Evolutionary conservation across 2,113 vertebrate species (phyloP).

Genomic region (Elanus axillaris): DNA sequence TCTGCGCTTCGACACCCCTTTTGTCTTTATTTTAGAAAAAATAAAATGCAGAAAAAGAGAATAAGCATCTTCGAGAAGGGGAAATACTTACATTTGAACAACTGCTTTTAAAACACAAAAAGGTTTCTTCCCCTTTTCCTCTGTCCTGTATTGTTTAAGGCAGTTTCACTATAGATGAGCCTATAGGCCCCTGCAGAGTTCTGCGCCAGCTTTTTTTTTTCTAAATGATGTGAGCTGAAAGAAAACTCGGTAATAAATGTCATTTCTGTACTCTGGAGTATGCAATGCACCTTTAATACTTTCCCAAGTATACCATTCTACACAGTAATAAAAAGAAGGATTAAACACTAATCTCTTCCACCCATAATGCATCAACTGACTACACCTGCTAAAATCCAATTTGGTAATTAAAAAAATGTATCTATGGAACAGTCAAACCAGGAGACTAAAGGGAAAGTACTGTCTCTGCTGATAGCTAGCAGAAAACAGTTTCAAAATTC

Average conservation of each 20-base stretch:
- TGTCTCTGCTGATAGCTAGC: background rate
- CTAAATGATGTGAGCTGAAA: slow-evolving; percentile 28
- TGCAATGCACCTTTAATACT: slow-evolving; percentile 22
- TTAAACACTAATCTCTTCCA: slow-evolving; percentile 54
- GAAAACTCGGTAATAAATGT: slow-evolving; percentile 52
- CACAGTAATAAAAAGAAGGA: slow-evolving; percentile 48
- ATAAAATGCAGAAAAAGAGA: slow-evolving; percentile 69
- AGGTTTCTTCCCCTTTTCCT: background rate
- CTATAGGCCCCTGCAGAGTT: slow-evolving; percentile 3
- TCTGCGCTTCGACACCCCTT: slow-evolving; percentile 74
- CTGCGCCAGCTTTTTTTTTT: background rate
- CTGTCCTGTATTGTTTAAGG: background rate
- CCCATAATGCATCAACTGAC: slow-evolving; percentile 42
- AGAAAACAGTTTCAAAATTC: slow-evolving; percentile 8
- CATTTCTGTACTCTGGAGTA: slow-evolving; percentile 19
- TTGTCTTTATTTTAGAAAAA: slow-evolving; percentile 78
- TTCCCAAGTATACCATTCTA: slow-evolving; percentile 8
- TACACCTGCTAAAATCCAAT: slow-evolving; percentile 61
- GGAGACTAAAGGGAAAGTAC: background rate
- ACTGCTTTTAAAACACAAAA: slow-evolving; percentile 9
- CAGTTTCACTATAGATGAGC: background rate
- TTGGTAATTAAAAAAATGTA: slow-evolving; percentile 60
- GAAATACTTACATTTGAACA: background rate
- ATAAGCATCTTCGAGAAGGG: slow-evolving; percentile 51
- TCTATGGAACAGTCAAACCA: background rate